Percentiles rank a stretch among this genome's conserved stretches.
Evolutionary conservation across 2,888 invertebrate genomes (phyloP).

Genomic region (Hirudinaria manillensis): DNA sequence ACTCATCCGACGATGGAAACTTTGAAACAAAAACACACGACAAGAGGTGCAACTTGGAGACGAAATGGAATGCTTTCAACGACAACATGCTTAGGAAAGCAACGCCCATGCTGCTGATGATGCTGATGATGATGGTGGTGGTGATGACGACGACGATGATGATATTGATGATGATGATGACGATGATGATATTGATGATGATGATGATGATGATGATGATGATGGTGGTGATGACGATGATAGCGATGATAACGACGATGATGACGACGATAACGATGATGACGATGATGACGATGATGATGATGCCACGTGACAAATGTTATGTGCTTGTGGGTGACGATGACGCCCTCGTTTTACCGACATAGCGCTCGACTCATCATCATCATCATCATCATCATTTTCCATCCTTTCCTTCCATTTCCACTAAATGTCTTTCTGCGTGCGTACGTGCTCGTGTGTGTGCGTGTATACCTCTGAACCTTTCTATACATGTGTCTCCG

Average conservation of each 20-base stretch:
- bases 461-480: background rate
- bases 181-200: slow-evolving; percentile 23
- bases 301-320: slow-evolving; percentile 5
- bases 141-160: slow-evolving; percentile 27
- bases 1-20: no score
- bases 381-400: slow-evolving; percentile 1
- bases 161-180: slow-evolving; percentile 26
- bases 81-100: no score
- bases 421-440: no score
- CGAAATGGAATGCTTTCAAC: no score
- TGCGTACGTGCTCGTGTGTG: slow-evolving; percentile 17
- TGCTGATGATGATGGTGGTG: slow-evolving; percentile 25
- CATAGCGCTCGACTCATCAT: no score
- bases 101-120: slow-evolving; percentile 8
- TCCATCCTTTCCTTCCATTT: background rate
- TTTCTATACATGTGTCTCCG: background rate
- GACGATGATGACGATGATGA: slow-evolving; percentile 23
- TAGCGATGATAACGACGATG: background rate
- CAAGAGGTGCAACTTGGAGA: no score
- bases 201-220: slow-evolving; percentile 16
- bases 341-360: no score
- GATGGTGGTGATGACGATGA: slow-evolving; percentile 6
- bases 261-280: background rate
- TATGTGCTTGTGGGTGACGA: background rate
- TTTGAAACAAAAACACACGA: no score